These are phyloP conservation scores for Lineus longissimus DNA, from an alignment of 1,140 invertebrate genomes.

Conservation along the genomic window DNA sequence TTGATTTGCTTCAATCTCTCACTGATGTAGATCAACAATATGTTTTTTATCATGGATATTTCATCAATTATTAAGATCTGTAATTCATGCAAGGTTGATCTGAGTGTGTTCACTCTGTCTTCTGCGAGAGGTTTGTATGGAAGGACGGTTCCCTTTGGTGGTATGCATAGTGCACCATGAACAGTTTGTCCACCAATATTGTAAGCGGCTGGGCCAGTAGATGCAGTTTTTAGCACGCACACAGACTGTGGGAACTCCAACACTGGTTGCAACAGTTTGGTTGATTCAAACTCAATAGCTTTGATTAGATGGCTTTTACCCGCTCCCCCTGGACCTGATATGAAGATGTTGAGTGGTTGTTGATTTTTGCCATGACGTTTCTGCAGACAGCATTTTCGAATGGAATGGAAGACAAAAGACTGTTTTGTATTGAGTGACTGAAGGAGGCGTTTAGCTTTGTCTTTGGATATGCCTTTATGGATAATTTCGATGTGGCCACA, in stretches of 20 bases:
- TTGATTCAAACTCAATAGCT: constrained; percentile 15
- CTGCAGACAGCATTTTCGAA: constrained; percentile 15
- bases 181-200: not conserved
- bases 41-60: constrained; percentile 21
- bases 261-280: constrained; percentile 12
- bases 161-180: not conserved
- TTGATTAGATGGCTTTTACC: constrained; percentile 21
- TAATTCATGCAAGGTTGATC: not conserved
- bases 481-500: not conserved
- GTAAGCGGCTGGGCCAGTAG: not conserved
- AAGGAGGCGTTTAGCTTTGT: not conserved
- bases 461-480: not conserved
- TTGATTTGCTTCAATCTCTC: constrained; percentile 17
- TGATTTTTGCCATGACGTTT: constrained; percentile 4
- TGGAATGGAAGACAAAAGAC: constrained; percentile 10
- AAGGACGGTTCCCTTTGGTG: not conserved
- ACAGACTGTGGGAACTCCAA: constrained; percentile 4
- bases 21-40: constrained; percentile 18
- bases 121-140: not conserved
- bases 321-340: constrained; percentile 16
- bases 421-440: not conserved
- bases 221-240: not conserved
- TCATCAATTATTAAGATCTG: constrained; percentile 21
- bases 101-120: not conserved
- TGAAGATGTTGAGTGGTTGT: constrained; percentile 13